Evolutionary conservation across 2,888 invertebrate species (phyloP).

Genomic region (Prenolepis imparis): DNA sequence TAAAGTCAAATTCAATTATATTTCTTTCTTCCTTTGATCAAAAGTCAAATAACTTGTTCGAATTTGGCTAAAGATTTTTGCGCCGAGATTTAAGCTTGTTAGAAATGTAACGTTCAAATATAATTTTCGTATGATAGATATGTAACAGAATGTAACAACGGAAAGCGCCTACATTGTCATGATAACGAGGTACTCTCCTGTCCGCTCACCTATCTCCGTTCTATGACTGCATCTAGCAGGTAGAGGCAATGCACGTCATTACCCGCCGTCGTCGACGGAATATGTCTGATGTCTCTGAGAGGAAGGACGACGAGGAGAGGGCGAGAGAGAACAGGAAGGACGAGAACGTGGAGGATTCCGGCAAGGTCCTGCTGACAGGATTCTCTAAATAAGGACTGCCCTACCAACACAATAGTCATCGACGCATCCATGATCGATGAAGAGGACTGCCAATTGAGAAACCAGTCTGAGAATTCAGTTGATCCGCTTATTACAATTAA

Average conservation of each 20-base stretch:
- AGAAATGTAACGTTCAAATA: slow-evolving; percentile 27
- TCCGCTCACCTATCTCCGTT: slow-evolving; percentile 49
- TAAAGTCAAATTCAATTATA: not conserved
- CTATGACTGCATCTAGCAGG: slow-evolving; percentile 31
- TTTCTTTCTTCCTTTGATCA: not conserved
- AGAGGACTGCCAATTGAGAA: slow-evolving; percentile 41
- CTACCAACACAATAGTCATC: slow-evolving; percentile 59
- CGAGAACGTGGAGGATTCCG: slow-evolving; percentile 53
- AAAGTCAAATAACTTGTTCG: not conserved
- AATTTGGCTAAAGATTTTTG: not conserved
- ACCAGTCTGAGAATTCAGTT: not conserved
- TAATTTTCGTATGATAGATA: slow-evolving; percentile 10
- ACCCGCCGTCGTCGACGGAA: slow-evolving; percentile 52
- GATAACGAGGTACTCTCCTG: slow-evolving; percentile 44
- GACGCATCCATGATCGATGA: slow-evolving; percentile 72
- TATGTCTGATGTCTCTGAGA: slow-evolving; percentile 61
- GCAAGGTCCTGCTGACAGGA: slow-evolving; percentile 60
- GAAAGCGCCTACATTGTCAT: slow-evolving; percentile 46
- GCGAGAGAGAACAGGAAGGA: slow-evolving; percentile 32
- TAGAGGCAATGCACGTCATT: slow-evolving; percentile 53
- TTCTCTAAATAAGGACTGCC: slow-evolving; percentile 69
- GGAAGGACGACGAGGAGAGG: slow-evolving; percentile 52
- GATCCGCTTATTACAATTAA: slow-evolving; percentile 15
- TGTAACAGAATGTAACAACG: slow-evolving; percentile 42
- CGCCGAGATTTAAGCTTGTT: not conserved